Base-by-base conservation (phyloP, 1,140 invertebrate species). In the Zaprionus camerounensis region DNA sequence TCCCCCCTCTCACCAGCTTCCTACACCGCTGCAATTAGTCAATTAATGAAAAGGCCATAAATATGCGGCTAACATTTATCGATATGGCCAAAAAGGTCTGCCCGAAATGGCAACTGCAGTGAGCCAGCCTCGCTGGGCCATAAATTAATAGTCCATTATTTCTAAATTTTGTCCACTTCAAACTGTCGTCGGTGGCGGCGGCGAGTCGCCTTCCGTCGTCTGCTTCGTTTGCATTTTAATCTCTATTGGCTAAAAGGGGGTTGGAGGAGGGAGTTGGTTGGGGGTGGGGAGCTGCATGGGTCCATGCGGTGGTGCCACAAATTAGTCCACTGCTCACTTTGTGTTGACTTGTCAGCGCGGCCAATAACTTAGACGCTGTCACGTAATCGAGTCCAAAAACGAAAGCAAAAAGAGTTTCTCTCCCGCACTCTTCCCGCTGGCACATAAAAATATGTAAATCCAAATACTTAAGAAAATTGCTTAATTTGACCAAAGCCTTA, bases 101-200 rank as follows among this genome's bases (percentile, higher is more conserved):
- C 36, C 57, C 65, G 61, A 87, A 87, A 78, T 90, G 85, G 81
- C 85, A 90, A 87, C 73, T 75, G 46, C 49, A 62, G 17, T 15
- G 38, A 31, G 31, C n/a, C 71, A 61, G 64, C 51, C 71, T 59
- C 57, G 49, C 46, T 68, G 72, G 61, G 71, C 85, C 70, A 88
- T 88, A 88, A 88, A 88, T 88, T 88, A 88, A 85, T 90, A 88
- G 85, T 90, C 85, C 85, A 88, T 88, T 88, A 88, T 88, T 88
- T 88, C 81, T 74, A 84, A 90, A 90, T 84, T 90, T 88, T 88
- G 81, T 90, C 79, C 81, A 85, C 85, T 88, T 82, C 76, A 90
- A 90, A 80, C 81, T 90, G 85, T 90, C 85, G 85, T 80, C 85
- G 85, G 80, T 80, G 65, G 78, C 69, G 69, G 28, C 56, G 71